Evolutionary conservation across 2,113 vertebrate genomes (phyloP).

Genomic region (Grammomys dolichurus): DNA sequence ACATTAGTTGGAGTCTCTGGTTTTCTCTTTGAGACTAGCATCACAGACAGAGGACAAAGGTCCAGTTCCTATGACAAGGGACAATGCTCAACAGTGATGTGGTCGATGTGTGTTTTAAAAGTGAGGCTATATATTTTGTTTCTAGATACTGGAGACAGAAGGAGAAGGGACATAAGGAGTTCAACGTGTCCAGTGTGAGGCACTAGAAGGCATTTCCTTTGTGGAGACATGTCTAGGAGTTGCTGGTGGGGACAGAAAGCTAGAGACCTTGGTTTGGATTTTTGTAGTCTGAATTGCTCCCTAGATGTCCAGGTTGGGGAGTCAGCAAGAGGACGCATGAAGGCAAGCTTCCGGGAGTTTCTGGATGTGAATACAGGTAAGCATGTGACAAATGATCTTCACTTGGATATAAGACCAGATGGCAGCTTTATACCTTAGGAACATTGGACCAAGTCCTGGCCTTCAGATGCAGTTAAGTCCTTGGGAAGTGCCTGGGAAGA

Average conservation of each 20-base stretch:
- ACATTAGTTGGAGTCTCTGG: no score
- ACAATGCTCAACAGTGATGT: background rate
- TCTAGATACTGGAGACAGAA: background rate
- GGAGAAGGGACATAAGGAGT: background rate
- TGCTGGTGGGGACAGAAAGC: background rate
- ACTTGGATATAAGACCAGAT: background rate
- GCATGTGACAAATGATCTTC: background rate
- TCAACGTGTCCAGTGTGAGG: rapidly evolving
- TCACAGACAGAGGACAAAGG: background rate
- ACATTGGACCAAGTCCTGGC: background rate
- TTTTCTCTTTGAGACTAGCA: background rate
- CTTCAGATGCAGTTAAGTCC: no score
- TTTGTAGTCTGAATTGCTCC: background rate
- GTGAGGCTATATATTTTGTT: rapidly evolving
- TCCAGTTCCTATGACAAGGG: rapidly evolving
- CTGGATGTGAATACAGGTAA: background rate
- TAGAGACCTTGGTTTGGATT: background rate
- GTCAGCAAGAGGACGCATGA: background rate
- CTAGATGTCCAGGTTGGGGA: no score
- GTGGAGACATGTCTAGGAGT: background rate
- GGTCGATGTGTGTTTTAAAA: background rate
- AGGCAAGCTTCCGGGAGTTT: background rate
- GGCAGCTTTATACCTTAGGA: background rate
- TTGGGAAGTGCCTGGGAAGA: background rate
- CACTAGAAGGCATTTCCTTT: background rate